Evolutionary conservation across 2,113 vertebrate species (phyloP), one percentile per base, ranked within the genome.

Genomic region (Vombatus ursinus): DNA sequence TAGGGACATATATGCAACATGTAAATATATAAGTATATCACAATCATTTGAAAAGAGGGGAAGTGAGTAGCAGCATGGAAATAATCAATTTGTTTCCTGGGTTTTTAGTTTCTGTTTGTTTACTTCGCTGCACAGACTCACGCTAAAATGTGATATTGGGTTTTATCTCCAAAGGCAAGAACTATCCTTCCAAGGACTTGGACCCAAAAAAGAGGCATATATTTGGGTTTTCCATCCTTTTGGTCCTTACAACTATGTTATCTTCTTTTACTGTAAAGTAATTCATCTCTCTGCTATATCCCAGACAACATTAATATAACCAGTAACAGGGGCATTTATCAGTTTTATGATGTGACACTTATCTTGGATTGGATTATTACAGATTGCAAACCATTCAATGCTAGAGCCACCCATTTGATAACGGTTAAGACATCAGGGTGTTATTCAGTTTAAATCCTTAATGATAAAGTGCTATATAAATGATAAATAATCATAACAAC

Each of bases 391-490:
- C 26, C 92, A 93, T 94, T 95, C 49, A 91, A 95, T 96, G 25
- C 16, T 90, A 95, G 16, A 90, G 16, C 25, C 5, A 26, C 44
- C 90, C 51, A 57, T 89, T 92, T 96, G 50, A 91, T 90, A 96
- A 91, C 57, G 31, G 96, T 94, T 92, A 61, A 37, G 68, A 95
- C 49, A 94, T 50, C 24, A 91, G 61, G 49, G 3, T 91, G 48
- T 91, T 93, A 94, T 89, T 97, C 37, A 95, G 37, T 90, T 96
- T 94, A 91, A 96, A 96, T 91, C 50, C 6, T 94, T 94, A 91
- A 96, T 50, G 52, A 94, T 92, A 95, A 96, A 95, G 23, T 94
- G 91, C 44, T 92, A 95, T 94, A 92, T 91, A 97, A 97, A 94
- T 96, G 50, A 94, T 91, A 93, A 91, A 23, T 52, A 54, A 96